A percentile compares a stretch with the other conserved stretches of the same genome.
Conservation (phyloP, 2,113 vertebrate genomes). For the Sinocyclocheilus grahami region DNA sequence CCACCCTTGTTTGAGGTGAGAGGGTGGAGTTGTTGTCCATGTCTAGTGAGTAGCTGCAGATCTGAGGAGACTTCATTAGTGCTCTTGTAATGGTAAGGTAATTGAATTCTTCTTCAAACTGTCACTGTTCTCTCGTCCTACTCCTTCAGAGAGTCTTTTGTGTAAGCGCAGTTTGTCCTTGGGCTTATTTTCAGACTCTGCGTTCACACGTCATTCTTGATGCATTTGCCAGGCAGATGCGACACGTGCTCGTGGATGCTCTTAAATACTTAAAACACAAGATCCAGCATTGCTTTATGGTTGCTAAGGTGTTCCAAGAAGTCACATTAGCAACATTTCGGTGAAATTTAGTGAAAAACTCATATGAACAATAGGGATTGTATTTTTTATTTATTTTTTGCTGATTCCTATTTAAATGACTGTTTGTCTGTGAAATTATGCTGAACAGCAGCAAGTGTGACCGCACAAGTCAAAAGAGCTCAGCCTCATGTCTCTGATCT, state of each 20-base stretch:
- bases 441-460: background rate
- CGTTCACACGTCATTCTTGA: background rate
- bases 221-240: background rate
- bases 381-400: no score
- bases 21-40: background rate
- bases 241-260: slow-evolving; percentile 1
- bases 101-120: slow-evolving; percentile 21
- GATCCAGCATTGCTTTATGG: background rate
- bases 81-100: slow-evolving; percentile 28
- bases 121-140: slow-evolving; percentile 5
- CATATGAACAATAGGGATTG: no score
- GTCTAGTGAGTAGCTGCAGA: slow-evolving; percentile 9
- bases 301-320: background rate
- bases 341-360: background rate
- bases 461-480: background rate
- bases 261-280: background rate
- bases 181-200: slow-evolving; percentile 25
- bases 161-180: slow-evolving; percentile 34
- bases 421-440: no score
- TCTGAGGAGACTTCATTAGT: slow-evolving; percentile 20
- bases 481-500: background rate
- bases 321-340: background rate
- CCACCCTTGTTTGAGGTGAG: slow-evolving; percentile 1
- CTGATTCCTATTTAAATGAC: no score
- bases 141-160: slow-evolving; percentile 15